Evolutionary conservation across 2,113 vertebrate species (phyloP).

Genomic region (Rhinopithecus roxellana): DNA sequence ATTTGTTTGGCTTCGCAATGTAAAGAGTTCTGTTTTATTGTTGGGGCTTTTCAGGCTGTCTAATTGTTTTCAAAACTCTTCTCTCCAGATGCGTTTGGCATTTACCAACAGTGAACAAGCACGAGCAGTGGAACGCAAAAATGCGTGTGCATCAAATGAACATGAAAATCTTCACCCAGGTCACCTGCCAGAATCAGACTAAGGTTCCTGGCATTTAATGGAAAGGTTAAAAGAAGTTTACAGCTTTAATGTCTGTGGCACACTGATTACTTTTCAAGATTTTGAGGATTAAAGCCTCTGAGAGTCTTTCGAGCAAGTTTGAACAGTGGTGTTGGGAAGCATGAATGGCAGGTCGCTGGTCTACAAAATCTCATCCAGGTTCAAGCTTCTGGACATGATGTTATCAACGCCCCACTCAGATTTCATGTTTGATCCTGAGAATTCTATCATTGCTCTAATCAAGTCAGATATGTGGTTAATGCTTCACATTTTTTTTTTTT

Average conservation of each 20-base stretch:
- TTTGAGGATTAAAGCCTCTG: slow-evolving; percentile 56
- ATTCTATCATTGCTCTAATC: neutral
- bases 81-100: slow-evolving; percentile 59
- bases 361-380: slow-evolving; percentile 26
- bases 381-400: slow-evolving; percentile 59
- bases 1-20: slow-evolving; percentile 72
- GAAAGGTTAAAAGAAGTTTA: slow-evolving; percentile 64
- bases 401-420: slow-evolving; percentile 53
- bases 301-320: slow-evolving; percentile 68
- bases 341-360: slow-evolving; percentile 46
- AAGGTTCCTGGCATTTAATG: neutral
- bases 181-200: slow-evolving; percentile 45
- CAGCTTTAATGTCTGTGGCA: slow-evolving; percentile 62
- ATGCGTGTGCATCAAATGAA: neutral
- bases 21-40: slow-evolving; percentile 72
- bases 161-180: slow-evolving; percentile 9
- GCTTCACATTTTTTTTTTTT: neutral
- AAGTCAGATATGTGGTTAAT: neutral
- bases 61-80: slow-evolving; percentile 68
- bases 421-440: slow-evolving; percentile 23
- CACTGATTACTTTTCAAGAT: slow-evolving; percentile 62
- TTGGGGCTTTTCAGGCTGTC: slow-evolving; percentile 62
- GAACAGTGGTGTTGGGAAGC: slow-evolving; percentile 61
- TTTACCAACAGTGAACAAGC: slow-evolving; percentile 21
- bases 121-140: neutral